Conservation (phyloP, 1,140 invertebrate species). For the Drosophila azteca region DNA sequence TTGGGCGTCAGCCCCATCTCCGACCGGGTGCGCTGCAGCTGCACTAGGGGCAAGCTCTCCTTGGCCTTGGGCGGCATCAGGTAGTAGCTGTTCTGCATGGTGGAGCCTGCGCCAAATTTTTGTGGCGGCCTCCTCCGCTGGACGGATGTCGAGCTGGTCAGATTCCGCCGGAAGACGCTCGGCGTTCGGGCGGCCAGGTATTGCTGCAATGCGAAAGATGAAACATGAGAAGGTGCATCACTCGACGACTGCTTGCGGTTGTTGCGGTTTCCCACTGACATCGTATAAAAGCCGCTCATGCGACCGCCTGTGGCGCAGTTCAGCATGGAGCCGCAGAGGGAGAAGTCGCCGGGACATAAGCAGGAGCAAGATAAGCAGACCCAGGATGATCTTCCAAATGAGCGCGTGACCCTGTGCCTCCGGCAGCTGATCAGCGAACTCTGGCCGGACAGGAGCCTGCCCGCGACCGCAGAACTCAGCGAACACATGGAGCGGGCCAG, state of each 20-base stretch:
- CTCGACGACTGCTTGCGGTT: too few species aligned
- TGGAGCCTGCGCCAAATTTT: not conserved
- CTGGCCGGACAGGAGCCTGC: constrained; percentile 28
- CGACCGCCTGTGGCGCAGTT: not conserved
- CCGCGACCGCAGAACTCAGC: constrained; percentile 15
- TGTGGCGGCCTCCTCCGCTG: not conserved
- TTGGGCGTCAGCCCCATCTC: too few species aligned
- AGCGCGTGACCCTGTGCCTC: constrained; percentile 23
- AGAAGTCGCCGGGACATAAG: not conserved
- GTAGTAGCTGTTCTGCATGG: constrained; percentile 30
- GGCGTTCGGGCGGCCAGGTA: constrained; percentile 29
- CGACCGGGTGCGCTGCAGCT: too few species aligned
- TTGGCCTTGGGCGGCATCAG: constrained; percentile 12
- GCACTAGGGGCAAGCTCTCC: too few species aligned
- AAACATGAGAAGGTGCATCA: too few species aligned
- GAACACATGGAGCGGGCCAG: constrained; percentile 48
- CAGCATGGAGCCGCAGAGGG: not conserved
- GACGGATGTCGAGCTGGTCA: constrained; percentile 29
- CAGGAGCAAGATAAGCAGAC: not conserved
- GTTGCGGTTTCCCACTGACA: too few species aligned
- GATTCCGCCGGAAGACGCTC: constrained; percentile 20
- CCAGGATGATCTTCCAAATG: constrained; percentile 27
- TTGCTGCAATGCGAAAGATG: constrained; percentile 37
- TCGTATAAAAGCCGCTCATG: not conserved
- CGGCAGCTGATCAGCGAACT: constrained; percentile 12